phyloP scores from a whole-genome alignment of 1,140 invertebrate genomes.

The Saccostrea glomerata region DNA sequence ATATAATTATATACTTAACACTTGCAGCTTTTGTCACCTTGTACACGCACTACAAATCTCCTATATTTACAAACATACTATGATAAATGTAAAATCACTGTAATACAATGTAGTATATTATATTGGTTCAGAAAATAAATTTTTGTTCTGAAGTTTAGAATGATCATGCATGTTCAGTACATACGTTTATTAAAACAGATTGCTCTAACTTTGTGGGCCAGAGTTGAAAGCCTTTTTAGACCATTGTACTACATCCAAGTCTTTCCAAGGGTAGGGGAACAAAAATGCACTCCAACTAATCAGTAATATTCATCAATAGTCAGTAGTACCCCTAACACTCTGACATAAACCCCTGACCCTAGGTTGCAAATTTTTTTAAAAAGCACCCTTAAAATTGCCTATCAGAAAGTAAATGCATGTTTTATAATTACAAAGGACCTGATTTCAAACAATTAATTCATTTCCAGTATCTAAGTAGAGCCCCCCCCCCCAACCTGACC shows the following conservation, averaged over 20 bases:
- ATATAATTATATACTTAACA: background rate
- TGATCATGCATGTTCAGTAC: slow-evolving; percentile 15
- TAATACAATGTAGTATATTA: background rate
- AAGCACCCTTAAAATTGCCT: no score
- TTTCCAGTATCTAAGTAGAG: no score
- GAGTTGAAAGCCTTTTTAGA: slow-evolving; percentile 30
- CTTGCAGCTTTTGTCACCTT: slow-evolving; percentile 15
- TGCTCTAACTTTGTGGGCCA: background rate
- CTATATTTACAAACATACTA: background rate
- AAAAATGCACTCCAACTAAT: no score
- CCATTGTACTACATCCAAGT: slow-evolving; percentile 3
- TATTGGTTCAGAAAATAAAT: slow-evolving; percentile 4
- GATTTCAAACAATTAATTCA: no score
- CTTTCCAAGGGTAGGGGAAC: background rate
- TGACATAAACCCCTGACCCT: no score
- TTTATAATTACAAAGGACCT: no score
- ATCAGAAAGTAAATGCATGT: no score
- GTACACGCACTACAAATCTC: background rate
- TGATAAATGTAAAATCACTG: no score
- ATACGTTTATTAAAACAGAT: background rate
- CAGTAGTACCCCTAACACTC: no score
- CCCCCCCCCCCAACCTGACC: no score
- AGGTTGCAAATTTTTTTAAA: no score
- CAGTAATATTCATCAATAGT: no score
- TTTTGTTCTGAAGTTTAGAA: slow-evolving; percentile 11